phyloP scores from a whole-genome alignment of 2,888 invertebrate genomes.

The Rhorus exstirpatorius region DNA sequence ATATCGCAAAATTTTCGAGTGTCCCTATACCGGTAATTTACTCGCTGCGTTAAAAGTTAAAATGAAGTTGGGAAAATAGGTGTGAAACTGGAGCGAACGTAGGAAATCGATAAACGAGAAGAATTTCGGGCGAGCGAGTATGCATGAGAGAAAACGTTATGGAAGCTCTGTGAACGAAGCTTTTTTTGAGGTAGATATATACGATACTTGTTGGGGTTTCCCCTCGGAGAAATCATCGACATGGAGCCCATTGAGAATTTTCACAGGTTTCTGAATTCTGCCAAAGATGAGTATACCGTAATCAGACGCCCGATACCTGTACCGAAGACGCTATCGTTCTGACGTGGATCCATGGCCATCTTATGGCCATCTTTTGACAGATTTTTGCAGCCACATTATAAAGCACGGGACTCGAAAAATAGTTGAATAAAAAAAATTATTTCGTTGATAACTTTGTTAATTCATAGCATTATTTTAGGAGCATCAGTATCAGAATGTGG shows the following conservation, averaged over 20 bases:
- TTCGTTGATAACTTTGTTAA: too few species aligned
- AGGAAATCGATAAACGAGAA: not conserved
- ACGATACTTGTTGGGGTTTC: not conserved
- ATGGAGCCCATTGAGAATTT: not conserved
- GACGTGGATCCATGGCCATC: too few species aligned
- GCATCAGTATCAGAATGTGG: too few species aligned
- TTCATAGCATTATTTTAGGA: too few species aligned
- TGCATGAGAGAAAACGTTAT: not conserved
- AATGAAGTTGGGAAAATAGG: not conserved
- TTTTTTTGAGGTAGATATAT: not conserved
- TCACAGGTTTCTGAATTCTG: not conserved
- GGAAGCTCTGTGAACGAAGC: not conserved
- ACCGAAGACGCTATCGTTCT: too few species aligned
- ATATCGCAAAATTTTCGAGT: too few species aligned
- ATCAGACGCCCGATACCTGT: too few species aligned
- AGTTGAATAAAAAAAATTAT: too few species aligned
- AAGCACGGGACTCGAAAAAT: too few species aligned
- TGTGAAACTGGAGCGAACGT: not conserved
- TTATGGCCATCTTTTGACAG: too few species aligned
- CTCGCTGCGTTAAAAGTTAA: conserved; percentile 17
- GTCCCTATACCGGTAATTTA: not conserved
- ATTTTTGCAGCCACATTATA: too few species aligned
- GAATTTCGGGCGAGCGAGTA: not conserved
- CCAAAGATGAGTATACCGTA: too few species aligned
- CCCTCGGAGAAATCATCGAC: not conserved